These are phyloP conservation scores for Pavo muticus DNA, from an alignment of 2,113 vertebrate genomes.

Conservation along the genomic window DNA sequence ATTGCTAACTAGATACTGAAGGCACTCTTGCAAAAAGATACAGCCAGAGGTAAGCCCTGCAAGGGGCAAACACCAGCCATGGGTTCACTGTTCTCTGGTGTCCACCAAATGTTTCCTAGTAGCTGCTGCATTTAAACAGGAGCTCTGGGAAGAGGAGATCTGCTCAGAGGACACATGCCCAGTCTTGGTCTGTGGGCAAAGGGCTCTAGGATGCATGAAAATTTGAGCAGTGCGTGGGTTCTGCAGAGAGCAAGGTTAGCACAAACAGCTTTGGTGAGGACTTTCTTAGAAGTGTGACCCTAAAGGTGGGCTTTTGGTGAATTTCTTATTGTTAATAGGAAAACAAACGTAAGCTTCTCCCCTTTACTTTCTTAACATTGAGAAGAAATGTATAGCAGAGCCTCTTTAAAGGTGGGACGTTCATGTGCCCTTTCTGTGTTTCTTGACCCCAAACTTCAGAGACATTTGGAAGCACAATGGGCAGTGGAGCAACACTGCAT, in stretches of 20 bases:
- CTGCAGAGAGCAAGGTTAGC: neutral
- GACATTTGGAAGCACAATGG: neutral
- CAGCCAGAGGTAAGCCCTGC: neutral
- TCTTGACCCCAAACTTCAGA: neutral
- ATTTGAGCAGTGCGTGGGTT: neutral
- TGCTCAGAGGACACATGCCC: neutral
- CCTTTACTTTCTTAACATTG: neutral
- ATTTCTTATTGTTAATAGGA: neutral
- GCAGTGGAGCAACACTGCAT: neutral
- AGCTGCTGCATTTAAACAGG: neutral
- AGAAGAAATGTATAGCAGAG: neutral
- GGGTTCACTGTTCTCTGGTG: neutral
- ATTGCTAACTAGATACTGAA: neutral
- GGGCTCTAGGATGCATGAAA: neutral
- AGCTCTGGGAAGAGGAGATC: neutral
- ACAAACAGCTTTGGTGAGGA: rapidly evolving
- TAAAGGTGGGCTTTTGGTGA: neutral
- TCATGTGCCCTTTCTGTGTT: neutral
- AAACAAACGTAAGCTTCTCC: neutral
- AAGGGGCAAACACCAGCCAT: neutral
- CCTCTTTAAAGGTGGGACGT: neutral
- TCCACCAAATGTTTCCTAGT: neutral
- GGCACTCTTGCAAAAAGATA: neutral
- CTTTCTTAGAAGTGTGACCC: neutral
- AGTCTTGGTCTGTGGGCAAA: neutral